A percentile compares a stretch with the other conserved stretches of the same genome.
These are phyloP conservation scores for Hypocryptadius cinnamomeus DNA, from an alignment of 2,113 vertebrate species.

Conservation along the genomic window DNA sequence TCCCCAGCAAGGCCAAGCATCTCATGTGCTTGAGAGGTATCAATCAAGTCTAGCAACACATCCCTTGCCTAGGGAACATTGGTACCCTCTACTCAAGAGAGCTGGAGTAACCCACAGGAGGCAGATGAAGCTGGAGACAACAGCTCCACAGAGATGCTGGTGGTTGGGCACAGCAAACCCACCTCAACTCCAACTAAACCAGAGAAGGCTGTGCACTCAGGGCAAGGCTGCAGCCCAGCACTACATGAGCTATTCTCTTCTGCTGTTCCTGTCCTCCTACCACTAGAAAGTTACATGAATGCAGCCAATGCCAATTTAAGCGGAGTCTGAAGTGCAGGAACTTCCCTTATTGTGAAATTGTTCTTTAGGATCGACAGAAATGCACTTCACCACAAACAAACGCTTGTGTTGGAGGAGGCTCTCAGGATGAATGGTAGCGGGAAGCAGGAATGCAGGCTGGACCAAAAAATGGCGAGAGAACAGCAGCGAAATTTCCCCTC, in stretches of 20 bases:
- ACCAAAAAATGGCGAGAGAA: constrained; percentile 20
- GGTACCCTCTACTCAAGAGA: neutral
- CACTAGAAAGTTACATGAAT: neutral
- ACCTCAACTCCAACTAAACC: neutral
- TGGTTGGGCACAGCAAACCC: neutral
- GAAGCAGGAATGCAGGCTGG: constrained; percentile 13
- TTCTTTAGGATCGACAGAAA: constrained; percentile 2
- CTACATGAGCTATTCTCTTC: neutral
- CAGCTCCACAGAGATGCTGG: neutral
- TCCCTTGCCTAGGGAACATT: neutral
- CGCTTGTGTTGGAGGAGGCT: constrained; percentile 12
- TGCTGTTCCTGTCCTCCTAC: neutral
- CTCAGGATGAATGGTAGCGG: constrained; percentile 21
- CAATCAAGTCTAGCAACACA: neutral
- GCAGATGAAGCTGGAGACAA: neutral
- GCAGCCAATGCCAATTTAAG: neutral
- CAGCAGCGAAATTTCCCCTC: neutral
- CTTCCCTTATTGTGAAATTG: constrained; percentile 19
- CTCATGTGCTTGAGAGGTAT: neutral
- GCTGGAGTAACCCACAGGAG: neutral
- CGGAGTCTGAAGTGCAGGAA: constrained; percentile 30
- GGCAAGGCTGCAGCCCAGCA: neutral
- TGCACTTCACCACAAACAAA: constrained; percentile 19
- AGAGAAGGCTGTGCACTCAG: neutral
- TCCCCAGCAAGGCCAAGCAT: neutral